Percentiles rank a stretch among this genome's conserved stretches.
phyloP scores from a whole-genome alignment of 2,888 invertebrate genomes.

The Oithona nana region DNA sequence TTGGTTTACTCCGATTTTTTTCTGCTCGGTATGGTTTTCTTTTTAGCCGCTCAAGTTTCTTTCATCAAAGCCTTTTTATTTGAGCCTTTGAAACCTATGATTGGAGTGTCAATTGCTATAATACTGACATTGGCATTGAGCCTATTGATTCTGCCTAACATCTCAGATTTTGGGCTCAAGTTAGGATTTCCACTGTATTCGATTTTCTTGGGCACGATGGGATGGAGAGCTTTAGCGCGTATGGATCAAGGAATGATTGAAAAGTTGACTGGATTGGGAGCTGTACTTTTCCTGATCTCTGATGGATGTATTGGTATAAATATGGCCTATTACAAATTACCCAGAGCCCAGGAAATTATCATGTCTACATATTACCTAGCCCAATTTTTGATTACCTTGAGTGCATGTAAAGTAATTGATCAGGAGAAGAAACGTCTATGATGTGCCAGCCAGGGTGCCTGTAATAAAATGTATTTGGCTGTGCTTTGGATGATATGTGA shows the following conservation, averaged over 20 bases:
- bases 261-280: neutral
- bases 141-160: neutral
- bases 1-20: neutral
- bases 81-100: neutral
- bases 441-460: too few species aligned
- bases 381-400: neutral
- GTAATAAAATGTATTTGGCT: too few species aligned
- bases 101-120: neutral
- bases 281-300: neutral
- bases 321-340: neutral
- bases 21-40: neutral
- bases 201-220: neutral
- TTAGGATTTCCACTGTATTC: neutral
- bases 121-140: neutral
- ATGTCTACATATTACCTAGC: constrained; percentile 1
- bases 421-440: neutral
- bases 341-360: neutral
- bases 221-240: neutral
- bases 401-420: neutral
- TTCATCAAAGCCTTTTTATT: neutral
- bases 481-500: too few species aligned
- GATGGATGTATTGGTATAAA: neutral
- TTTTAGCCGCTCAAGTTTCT: neutral
- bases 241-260: neutral
- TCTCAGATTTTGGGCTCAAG: neutral